These are phyloP conservation scores for Chaetodon trifasciatus DNA, from an alignment of 2,797 vertebrate species.

Conservation along the genomic window DNA sequence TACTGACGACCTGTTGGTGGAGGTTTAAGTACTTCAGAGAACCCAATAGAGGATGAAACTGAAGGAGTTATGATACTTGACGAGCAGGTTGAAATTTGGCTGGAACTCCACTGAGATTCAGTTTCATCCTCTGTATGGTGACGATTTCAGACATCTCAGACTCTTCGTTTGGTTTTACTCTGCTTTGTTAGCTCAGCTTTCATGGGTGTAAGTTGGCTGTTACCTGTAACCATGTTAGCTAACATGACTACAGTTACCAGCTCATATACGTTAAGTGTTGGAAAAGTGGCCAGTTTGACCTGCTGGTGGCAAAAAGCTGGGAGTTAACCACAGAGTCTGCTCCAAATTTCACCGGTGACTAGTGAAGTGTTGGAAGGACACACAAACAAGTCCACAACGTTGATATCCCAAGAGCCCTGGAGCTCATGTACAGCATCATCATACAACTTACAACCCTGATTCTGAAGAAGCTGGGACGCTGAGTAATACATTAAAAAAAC, in stretches of 20 bases:
- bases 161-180: too few relatives aligned
- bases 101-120: too few relatives aligned
- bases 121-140: too few relatives aligned
- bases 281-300: not conserved
- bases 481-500: not conserved
- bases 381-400: not conserved
- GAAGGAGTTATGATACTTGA: not conserved
- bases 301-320: too few relatives aligned
- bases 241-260: not conserved
- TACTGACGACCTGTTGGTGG: not conserved
- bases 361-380: not conserved
- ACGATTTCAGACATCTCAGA: too few relatives aligned
- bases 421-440: not conserved
- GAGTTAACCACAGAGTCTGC: too few relatives aligned
- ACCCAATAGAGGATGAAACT: not conserved
- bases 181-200: too few relatives aligned
- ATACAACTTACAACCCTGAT: too few relatives aligned
- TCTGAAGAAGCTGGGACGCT: too few relatives aligned
- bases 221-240: not conserved
- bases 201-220: too few relatives aligned
- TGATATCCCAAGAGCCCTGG: too few relatives aligned
- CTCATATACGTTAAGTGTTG: not conserved
- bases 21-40: not conserved
- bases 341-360: not conserved
- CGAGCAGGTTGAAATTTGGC: not conserved